Conservation (phyloP, 2,888 invertebrate genomes). For the Hirtodrosophila duncani region DNA sequence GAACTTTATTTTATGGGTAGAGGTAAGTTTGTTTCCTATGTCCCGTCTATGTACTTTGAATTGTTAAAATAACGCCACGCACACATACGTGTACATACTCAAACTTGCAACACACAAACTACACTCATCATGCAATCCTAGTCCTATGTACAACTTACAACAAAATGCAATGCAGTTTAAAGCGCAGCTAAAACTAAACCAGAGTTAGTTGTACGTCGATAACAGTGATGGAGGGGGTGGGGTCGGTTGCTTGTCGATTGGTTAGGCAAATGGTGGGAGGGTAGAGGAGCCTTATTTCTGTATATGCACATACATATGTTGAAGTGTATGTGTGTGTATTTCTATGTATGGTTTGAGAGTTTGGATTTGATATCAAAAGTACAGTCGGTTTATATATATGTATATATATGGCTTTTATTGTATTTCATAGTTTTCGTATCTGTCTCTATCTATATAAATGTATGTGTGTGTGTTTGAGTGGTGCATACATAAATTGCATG, state of each 20-base stretch:
- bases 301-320: conserved; percentile 7
- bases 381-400: conserved; percentile 64
- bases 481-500: conserved; percentile 62
- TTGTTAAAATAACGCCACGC: conserved; percentile 47
- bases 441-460: conserved; percentile 9
- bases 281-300: conserved; percentile 28
- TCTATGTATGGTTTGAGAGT: conserved; percentile 35
- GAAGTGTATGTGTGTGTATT: conserved; percentile 32
- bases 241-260: background rate
- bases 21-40: conserved; percentile 57
- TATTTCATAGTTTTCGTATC: conserved; percentile 51
- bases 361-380: conserved; percentile 67
- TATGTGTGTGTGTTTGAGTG: conserved; percentile 6
- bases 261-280: background rate
- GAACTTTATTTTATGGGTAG: no score
- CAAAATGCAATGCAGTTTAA: conserved; percentile 60
- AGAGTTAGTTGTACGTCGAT: conserved; percentile 35
- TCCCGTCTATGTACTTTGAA: no score
- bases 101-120: background rate
- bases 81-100: conserved; percentile 5
- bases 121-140: conserved; percentile 24
- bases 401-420: conserved; percentile 47
- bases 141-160: conserved; percentile 53
- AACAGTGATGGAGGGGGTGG: conserved; percentile 10
- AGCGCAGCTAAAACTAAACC: conserved; percentile 69